Evolutionary conservation across 2,113 vertebrate species (phyloP).

Genomic region (Chaetorhynchus papuensis): DNA sequence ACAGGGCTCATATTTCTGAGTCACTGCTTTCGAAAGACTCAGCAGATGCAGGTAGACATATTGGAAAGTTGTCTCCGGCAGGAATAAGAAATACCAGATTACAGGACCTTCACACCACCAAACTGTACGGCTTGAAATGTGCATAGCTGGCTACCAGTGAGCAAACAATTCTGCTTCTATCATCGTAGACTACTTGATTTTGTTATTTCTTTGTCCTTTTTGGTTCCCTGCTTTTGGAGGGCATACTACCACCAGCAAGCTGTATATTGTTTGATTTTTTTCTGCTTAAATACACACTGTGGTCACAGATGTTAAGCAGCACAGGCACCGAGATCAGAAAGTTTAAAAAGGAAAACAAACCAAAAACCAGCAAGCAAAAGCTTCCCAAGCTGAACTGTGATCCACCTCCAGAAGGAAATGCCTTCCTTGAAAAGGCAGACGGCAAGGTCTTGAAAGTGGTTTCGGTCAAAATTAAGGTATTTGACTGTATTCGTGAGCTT

Average conservation of each 20-base stretch:
- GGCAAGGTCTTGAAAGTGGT: neutral
- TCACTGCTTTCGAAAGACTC: neutral
- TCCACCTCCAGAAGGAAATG: neutral
- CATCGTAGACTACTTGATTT: neutral
- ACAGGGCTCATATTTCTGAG: neutral
- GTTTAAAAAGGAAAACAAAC: neutral
- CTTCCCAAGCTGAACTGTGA: neutral
- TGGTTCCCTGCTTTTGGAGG: neutral
- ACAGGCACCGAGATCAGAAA: neutral
- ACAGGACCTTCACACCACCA: neutral
- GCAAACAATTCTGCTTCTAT: neutral
- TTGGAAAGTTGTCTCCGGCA: neutral
- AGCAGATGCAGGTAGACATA: neutral
- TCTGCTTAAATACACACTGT: neutral
- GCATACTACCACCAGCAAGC: neutral
- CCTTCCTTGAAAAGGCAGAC: neutral
- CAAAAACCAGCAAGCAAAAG: rapidly evolving
- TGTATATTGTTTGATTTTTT: neutral
- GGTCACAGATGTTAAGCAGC: neutral
- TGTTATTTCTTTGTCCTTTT: neutral
- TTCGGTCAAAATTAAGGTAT: neutral
- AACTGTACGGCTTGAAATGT: neutral
- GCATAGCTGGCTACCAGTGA: neutral
- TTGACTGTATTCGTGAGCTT: neutral
- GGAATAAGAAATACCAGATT: neutral